Conservation (phyloP, 2,113 vertebrate genomes). For the human region DNA sequence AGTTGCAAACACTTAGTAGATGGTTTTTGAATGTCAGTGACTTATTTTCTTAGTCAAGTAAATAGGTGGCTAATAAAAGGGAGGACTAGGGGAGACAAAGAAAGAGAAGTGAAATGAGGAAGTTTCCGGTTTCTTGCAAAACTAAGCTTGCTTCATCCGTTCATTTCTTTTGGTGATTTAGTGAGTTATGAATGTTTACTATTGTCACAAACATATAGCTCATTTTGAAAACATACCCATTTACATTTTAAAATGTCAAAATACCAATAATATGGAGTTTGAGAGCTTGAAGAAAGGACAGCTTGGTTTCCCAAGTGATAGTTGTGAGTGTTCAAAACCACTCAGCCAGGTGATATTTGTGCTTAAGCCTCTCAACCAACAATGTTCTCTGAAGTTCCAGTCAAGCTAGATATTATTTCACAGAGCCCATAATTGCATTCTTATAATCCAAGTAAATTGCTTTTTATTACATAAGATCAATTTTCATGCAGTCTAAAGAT, state of each 20-base stretch:
- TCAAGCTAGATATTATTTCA: background rate
- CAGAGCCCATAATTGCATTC: background rate
- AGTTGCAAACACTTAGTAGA: background rate
- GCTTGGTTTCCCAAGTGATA: too few species aligned
- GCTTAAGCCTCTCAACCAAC: background rate
- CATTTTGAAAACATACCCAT: background rate
- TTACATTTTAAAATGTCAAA: background rate
- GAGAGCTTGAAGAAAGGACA: background rate
- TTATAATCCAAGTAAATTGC: background rate
- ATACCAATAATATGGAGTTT: background rate
- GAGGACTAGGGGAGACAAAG: background rate
- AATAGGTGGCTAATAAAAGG: background rate
- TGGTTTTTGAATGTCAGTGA: background rate
- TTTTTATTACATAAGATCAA: background rate
- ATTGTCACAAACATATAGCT: background rate
- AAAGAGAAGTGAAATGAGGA: background rate
- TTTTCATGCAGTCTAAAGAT: background rate
- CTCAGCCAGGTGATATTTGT: background rate
- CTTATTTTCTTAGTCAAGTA: slow-evolving; percentile 14
- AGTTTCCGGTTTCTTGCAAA: background rate
- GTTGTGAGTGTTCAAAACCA: background rate
- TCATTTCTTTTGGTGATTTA: background rate
- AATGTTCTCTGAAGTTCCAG: background rate
- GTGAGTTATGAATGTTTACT: background rate
- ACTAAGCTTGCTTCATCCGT: background rate